A percentile compares a stretch with the other conserved stretches of the same genome.
Conservation (phyloP, 2,888 invertebrate species). For the Mylabris sibirica region DNA sequence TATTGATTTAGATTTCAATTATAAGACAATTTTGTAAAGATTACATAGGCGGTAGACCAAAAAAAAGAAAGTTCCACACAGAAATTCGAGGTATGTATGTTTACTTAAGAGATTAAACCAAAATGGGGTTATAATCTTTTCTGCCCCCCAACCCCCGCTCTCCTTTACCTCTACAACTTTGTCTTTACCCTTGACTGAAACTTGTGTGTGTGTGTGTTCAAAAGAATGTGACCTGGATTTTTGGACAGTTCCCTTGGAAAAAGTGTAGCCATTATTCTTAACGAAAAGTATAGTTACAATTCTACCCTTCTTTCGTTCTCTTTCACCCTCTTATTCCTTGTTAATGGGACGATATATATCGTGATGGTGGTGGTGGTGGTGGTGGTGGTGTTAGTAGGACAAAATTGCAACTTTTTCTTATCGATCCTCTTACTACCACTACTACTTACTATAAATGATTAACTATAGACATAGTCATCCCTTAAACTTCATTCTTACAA, state of each 20-base stretch:
- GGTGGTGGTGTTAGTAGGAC: neutral
- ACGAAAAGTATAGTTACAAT: neutral
- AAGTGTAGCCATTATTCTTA: conserved; percentile 47
- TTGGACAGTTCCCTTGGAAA: conserved; percentile 45
- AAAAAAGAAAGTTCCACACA: no score
- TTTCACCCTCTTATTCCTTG: conserved; percentile 6
- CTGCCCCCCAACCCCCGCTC: neutral
- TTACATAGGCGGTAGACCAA: neutral
- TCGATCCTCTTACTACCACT: conserved; percentile 19
- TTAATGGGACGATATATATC: conserved; percentile 34
- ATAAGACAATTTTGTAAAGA: conserved; percentile 1
- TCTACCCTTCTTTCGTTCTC: neutral
- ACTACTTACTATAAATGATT: neutral
- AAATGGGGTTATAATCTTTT: neutral
- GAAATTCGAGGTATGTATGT: neutral
- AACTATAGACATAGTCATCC: neutral
- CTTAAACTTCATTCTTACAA: neutral
- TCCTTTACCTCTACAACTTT: neutral
- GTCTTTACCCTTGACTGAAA: neutral
- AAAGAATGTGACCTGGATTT: conserved; percentile 43
- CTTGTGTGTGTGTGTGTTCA: neutral
- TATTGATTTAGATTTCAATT: conserved; percentile 11
- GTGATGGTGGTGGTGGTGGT: conserved; percentile 15
- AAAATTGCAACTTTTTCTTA: conserved; percentile 25
- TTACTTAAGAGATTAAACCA: neutral